Conservation (phyloP, 2,888 invertebrate species). For the Ornithoptera alexandrae region DNA sequence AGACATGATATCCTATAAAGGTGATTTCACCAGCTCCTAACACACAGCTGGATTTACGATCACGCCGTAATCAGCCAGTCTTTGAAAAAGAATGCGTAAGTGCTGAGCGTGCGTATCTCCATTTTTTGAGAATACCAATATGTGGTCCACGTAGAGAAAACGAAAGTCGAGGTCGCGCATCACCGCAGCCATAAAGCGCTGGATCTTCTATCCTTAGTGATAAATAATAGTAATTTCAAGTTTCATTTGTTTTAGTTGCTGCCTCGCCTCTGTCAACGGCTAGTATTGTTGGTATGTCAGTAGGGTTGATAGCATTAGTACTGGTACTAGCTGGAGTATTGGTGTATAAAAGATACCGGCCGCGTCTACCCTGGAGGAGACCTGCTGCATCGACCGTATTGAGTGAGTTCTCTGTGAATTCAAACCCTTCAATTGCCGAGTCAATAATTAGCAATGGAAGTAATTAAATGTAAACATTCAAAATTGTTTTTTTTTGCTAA, state of each 20-base stretch:
- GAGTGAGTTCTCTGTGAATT: slow-evolving; percentile 10
- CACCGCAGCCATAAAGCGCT: too few species aligned
- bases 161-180: too few species aligned
- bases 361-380: slow-evolving; percentile 10
- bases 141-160: too few species aligned
- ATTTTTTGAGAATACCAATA: too few species aligned
- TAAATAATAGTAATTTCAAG: background rate
- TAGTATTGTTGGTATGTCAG: slow-evolving; percentile 52
- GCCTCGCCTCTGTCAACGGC: slow-evolving; percentile 43
- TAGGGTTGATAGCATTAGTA: slow-evolving; percentile 43
- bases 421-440: background rate
- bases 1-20: too few species aligned
- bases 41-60: too few species aligned
- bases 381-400: background rate
- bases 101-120: too few species aligned
- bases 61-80: too few species aligned
- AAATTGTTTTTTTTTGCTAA: background rate
- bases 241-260: slow-evolving; percentile 24
- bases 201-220: too few species aligned
- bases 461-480: background rate
- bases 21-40: too few species aligned
- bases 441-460: slow-evolving; percentile 4
- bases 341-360: slow-evolving; percentile 40
- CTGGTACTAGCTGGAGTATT: slow-evolving; percentile 45
- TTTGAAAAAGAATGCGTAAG: too few species aligned